phyloP scores from a whole-genome alignment of 2,797 vertebrate genomes.

The Toxotes lorentzi region DNA sequence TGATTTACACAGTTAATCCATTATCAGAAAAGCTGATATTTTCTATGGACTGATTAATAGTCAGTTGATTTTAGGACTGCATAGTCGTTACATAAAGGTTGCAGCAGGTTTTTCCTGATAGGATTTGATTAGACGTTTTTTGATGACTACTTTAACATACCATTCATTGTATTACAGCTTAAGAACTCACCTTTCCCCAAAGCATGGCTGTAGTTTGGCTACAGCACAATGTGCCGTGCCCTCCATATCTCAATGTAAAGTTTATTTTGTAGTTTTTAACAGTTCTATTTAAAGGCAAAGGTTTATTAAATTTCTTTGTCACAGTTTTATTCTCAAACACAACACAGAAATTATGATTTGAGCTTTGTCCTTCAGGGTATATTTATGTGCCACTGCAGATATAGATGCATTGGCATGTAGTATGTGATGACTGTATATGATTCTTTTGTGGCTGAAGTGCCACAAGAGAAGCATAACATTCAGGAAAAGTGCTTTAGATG shows the following conservation, averaged over 20 bases:
- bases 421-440: not conserved
- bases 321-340: not conserved
- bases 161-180: not conserved
- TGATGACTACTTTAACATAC: not conserved
- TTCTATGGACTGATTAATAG: not conserved
- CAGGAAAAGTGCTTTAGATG: not conserved
- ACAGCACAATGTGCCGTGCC: not conserved
- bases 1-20: not conserved
- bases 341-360: not conserved
- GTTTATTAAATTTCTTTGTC: not conserved
- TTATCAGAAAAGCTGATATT: not conserved
- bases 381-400: not conserved
- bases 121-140: not conserved
- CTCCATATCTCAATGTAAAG: not conserved
- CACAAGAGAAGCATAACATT: not conserved
- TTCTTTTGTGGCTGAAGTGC: not conserved
- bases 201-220: not conserved
- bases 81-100: not conserved
- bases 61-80: not conserved
- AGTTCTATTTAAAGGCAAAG: not conserved
- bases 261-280: not conserved
- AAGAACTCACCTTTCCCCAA: not conserved
- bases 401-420: not conserved
- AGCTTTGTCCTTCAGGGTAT: not conserved
- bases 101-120: not conserved